These are phyloP conservation scores for Aratinga solstitialis DNA, from an alignment of 2,797 vertebrate species.

Conservation along the genomic window DNA sequence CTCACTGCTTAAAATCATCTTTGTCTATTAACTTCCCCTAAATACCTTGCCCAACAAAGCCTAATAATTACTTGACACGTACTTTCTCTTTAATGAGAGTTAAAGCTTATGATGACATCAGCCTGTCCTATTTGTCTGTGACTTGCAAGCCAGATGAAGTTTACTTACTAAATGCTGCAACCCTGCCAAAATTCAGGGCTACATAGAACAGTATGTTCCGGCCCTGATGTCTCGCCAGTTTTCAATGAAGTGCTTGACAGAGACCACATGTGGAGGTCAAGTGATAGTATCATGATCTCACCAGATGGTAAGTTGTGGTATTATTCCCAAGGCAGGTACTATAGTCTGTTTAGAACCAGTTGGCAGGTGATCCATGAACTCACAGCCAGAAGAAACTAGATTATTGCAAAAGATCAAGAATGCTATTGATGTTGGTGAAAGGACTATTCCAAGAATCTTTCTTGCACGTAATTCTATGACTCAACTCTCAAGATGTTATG, in stretches of 20 bases:
- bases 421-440: neutral
- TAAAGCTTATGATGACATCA: conserved; percentile 29
- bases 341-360: conserved; percentile 14
- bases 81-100: conserved; percentile 25
- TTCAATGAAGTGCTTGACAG: conserved; percentile 65
- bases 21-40: conserved; percentile 38
- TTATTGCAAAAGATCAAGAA: conserved; percentile 14
- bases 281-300: conserved; percentile 48
- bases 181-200: conserved; percentile 23
- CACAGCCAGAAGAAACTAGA: conserved; percentile 32
- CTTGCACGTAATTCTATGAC: neutral
- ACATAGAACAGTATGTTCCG: conserved; percentile 62
- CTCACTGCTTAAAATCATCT: neutral
- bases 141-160: conserved; percentile 33
- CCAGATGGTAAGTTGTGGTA: conserved; percentile 40
- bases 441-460: neutral
- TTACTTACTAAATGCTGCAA: conserved; percentile 31
- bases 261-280: conserved; percentile 55
- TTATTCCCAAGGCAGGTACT: conserved; percentile 50
- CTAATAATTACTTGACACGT: conserved; percentile 42
- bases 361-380: conserved; percentile 39
- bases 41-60: conserved; percentile 17
- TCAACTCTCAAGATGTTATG: neutral
- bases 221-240: conserved; percentile 40
- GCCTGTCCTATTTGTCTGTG: conserved; percentile 37